phyloP scores from a whole-genome alignment of 2,797 vertebrate species.

The Bovichtus variegatus region DNA sequence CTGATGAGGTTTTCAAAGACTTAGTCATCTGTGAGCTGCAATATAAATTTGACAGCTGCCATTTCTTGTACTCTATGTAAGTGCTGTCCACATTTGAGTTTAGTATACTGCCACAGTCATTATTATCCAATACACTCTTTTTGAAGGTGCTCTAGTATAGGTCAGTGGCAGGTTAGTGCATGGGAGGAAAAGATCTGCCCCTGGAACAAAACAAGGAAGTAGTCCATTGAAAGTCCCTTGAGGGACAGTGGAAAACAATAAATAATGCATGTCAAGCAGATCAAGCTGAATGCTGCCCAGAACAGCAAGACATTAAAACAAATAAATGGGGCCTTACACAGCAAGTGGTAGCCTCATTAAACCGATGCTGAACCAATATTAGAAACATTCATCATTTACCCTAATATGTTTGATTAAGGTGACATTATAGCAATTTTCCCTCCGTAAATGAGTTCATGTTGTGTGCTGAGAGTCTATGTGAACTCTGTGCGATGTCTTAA shows the following conservation, averaged over 20 bases:
- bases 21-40: conserved; percentile 2
- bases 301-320: conserved; percentile 20
- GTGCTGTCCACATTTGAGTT: background rate
- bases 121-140: background rate
- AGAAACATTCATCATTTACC: background rate
- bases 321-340: conserved; percentile 13
- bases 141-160: background rate
- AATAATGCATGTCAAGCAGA: conserved; percentile 67
- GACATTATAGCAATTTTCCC: background rate
- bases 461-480: background rate
- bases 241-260: conserved; percentile 62
- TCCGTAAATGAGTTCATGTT: background rate
- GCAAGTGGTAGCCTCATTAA: background rate
- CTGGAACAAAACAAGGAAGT: conserved; percentile 47
- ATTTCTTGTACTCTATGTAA: background rate
- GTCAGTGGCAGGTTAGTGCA: background rate
- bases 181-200: background rate
- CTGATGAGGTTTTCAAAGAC: conserved; percentile 7
- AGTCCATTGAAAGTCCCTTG: conserved; percentile 34
- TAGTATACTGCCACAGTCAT: background rate
- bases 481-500: background rate
- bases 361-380: background rate
- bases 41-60: background rate
- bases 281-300: conserved; percentile 21
- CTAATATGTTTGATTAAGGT: background rate